Conservation (phyloP, 1,140 invertebrate genomes). For the Oedothorax gibbosus region DNA sequence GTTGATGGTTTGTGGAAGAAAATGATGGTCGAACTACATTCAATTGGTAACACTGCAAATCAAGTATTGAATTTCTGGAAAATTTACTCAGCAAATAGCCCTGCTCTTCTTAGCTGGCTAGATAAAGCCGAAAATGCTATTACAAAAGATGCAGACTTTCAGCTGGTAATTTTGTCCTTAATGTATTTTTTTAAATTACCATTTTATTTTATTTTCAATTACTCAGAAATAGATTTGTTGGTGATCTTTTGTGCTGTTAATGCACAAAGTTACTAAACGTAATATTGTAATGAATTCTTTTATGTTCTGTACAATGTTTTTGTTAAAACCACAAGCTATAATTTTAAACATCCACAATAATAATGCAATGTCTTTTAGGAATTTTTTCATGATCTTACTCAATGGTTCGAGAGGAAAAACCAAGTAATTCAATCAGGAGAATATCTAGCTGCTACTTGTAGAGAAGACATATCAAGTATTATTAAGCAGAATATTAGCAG, state of each 20-base stretch:
- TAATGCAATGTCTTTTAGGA: conserved; percentile 64
- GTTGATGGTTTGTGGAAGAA: conserved; percentile 89
- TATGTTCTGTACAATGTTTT: neutral
- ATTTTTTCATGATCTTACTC: conserved; percentile 84
- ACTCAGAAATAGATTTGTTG: neutral
- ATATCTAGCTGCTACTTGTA: conserved; percentile 88
- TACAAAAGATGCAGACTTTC: conserved; percentile 82
- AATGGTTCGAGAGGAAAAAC: conserved; percentile 90
- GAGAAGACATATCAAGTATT: conserved; percentile 81
- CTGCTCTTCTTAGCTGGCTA: conserved; percentile 85
- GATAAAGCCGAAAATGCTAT: conserved; percentile 82
- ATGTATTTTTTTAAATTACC: neutral
- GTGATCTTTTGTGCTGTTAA: neutral
- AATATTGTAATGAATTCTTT: too few relatives aligned
- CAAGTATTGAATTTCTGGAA: conserved; percentile 91
- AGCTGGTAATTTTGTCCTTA: conserved; percentile 75
- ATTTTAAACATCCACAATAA: neutral
- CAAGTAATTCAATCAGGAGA: conserved; percentile 85
- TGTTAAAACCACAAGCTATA: neutral
- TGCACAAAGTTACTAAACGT: too few relatives aligned
- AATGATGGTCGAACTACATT: conserved; percentile 89
- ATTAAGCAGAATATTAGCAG: conserved; percentile 80
- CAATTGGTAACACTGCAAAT: conserved; percentile 88
- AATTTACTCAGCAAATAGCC: conserved; percentile 79
- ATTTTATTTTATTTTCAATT: neutral